Conservation (phyloP, 2,113 vertebrate species). For the Neofelis nebulosa region DNA sequence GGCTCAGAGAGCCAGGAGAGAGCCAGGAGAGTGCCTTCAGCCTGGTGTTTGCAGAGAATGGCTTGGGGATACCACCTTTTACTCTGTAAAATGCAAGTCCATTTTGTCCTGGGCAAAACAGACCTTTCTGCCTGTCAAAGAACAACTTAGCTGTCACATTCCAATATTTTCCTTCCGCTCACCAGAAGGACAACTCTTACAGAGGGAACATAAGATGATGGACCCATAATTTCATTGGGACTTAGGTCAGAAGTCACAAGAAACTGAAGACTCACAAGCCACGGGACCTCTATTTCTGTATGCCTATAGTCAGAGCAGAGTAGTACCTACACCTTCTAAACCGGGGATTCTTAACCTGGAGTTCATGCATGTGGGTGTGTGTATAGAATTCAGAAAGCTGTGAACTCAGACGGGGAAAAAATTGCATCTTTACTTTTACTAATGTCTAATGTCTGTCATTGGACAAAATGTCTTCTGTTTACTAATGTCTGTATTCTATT, state of each 20-base stretch:
- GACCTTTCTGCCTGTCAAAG: background rate
- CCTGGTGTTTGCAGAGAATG: background rate
- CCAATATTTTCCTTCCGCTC: background rate
- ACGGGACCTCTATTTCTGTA: background rate
- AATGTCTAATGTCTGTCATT: background rate
- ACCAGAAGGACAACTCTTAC: background rate
- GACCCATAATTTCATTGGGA: background rate
- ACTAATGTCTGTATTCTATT: background rate
- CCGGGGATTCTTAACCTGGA: background rate
- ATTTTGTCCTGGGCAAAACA: constrained; percentile 20
- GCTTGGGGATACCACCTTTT: background rate
- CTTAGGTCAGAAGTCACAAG: constrained; percentile 23
- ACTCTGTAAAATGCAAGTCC: background rate
- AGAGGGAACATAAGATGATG: background rate
- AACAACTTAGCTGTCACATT: background rate
- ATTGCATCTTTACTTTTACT: constrained; percentile 16
- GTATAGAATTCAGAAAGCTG: background rate
- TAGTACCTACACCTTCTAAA: background rate
- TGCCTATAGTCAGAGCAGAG: background rate
- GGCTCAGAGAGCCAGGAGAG: background rate
- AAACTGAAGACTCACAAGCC: background rate
- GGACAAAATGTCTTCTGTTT: background rate
- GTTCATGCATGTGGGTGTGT: background rate
- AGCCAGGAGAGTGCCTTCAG: background rate
- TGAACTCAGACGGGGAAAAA: background rate